These are phyloP conservation scores for Pseudochromis fuscus DNA, from an alignment of 2,797 vertebrate species.

Conservation along the genomic window DNA sequence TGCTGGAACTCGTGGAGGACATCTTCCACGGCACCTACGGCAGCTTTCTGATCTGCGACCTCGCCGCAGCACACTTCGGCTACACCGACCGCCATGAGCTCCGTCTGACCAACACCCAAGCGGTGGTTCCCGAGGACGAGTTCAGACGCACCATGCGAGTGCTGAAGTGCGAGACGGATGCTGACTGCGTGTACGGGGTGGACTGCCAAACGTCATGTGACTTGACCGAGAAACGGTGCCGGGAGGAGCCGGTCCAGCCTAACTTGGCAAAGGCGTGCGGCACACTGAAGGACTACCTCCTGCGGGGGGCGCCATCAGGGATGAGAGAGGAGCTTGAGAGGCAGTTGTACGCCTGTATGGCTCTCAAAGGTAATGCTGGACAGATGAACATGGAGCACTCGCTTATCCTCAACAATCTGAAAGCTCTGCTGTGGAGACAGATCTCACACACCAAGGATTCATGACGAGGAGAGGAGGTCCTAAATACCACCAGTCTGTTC, in stretches of 20 bases:
- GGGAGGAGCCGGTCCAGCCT: constrained; percentile 91
- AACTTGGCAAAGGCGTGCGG: constrained; percentile 96
- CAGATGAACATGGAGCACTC: constrained; percentile 99
- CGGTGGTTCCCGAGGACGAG: constrained; percentile 91
- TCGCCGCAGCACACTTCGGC: constrained; percentile 87
- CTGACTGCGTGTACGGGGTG: constrained; percentile 91
- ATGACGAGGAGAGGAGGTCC: constrained; percentile 62
- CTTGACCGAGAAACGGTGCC: constrained; percentile 88
- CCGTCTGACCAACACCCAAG: constrained; percentile 90
- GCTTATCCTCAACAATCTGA: constrained; percentile 97
- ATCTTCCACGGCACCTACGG: constrained; percentile 98
- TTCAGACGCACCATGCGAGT: constrained; percentile 91
- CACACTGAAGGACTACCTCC: constrained; percentile 95
- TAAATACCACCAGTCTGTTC: constrained; percentile 2
- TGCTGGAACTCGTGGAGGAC: constrained; percentile 98
- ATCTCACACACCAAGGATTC: constrained; percentile 99
- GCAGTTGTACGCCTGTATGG: constrained; percentile 96
- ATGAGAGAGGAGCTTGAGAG: constrained; percentile 95
- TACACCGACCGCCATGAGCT: constrained; percentile 83
- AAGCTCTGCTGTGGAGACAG: constrained; percentile 98
- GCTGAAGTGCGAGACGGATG: constrained; percentile 90
- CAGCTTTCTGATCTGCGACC: constrained; percentile 98
- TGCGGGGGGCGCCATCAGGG: constrained; percentile 91
- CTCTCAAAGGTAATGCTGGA: constrained; percentile 91
- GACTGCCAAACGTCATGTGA: constrained; percentile 95